Base-by-base conservation (phyloP, 2,888 invertebrate species). In the Melinaea menophilus region DNA sequence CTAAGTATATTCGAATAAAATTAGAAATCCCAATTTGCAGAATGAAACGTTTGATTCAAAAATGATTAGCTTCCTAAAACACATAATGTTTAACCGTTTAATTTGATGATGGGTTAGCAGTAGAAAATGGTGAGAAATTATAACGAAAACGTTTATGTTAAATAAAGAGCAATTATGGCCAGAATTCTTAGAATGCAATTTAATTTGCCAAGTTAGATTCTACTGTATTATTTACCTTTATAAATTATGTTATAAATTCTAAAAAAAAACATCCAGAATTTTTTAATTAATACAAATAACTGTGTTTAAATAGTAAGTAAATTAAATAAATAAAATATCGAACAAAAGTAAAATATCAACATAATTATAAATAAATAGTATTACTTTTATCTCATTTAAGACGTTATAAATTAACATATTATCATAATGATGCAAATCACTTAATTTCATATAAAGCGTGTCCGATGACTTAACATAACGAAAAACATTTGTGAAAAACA, bases 31-130 rank as follows among this genome's bases (percentile, higher is more conserved):
- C 78, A 81, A 81, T 87, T 85, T 82, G 72, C 79, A 79, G 81
- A 87, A 88, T 84, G 78, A 86, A 86, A 85, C 79, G 80, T 79
- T 78, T 77, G 78, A 72, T 72, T 75, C 69, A 71, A 82, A 86
- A 88, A 90, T 86, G 87, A 83, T 74, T 76, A 78, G 81, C 78
- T 81, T 73, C 78, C 80, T 79, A 82, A 88, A 89, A 85, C 80
- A 82, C 82, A 82, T 88, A 88, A 88, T 85, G 81, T 80, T 80
- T 80, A 81, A 81, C 85, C 83, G 83, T 88, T 88, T 86, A 84
- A 80, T 84, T 82, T 88, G 85, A 90, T 90, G 80, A 86, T 76
- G 73, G 87, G 86, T 84, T 85, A 68, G 70, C 69, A 68, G 74
- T 69, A 71, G 77, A 75, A 51, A 31, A 76, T 77, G 79, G 78